Evolutionary conservation across 1,140 invertebrate species (phyloP).

Genomic region (Drosophila paulistorum): DNA sequence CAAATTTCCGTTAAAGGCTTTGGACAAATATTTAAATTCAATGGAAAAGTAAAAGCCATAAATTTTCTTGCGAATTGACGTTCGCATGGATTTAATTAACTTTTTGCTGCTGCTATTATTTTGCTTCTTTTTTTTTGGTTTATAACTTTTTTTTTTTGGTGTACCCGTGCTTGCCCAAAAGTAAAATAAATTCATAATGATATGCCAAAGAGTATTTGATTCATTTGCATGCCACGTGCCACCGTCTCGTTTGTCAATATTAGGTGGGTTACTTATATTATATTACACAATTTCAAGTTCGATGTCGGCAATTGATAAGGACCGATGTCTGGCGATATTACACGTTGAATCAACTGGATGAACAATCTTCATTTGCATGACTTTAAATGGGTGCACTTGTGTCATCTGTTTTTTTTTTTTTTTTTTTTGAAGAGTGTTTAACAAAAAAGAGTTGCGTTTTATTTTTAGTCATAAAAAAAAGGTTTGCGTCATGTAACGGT

Average conservation of each 20-base stretch:
- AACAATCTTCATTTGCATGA: constrained; percentile 4
- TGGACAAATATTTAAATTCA: constrained; percentile 62
- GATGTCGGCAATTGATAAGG: constrained; percentile 64
- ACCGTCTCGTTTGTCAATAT: constrained; percentile 35
- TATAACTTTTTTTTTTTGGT: not conserved
- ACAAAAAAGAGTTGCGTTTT: not conserved
- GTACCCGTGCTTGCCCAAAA: constrained; percentile 26
- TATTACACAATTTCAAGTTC: constrained; percentile 54
- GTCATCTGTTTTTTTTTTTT: not conserved
- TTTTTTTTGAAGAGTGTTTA: not conserved
- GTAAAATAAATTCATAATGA: constrained; percentile 54
- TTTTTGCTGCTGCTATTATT: constrained; percentile 14
- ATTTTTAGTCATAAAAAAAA: not conserved
- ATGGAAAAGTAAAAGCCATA: constrained; percentile 64
- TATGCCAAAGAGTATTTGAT: constrained; percentile 58
- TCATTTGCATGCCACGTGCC: constrained; percentile 71
- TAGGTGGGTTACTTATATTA: constrained; percentile 14
- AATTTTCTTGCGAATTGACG: constrained; percentile 59
- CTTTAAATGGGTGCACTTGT: not conserved
- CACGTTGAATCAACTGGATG: constrained; percentile 3
- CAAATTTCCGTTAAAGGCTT: constrained; percentile 32
- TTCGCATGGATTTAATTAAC: constrained; percentile 72
- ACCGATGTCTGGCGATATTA: not conserved
- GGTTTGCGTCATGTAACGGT: constrained; percentile 9
- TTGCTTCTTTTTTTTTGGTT: constrained; percentile 21